phyloP scores from a whole-genome alignment of 2,797 vertebrate genomes.

The Loriculus beryllinus region DNA sequence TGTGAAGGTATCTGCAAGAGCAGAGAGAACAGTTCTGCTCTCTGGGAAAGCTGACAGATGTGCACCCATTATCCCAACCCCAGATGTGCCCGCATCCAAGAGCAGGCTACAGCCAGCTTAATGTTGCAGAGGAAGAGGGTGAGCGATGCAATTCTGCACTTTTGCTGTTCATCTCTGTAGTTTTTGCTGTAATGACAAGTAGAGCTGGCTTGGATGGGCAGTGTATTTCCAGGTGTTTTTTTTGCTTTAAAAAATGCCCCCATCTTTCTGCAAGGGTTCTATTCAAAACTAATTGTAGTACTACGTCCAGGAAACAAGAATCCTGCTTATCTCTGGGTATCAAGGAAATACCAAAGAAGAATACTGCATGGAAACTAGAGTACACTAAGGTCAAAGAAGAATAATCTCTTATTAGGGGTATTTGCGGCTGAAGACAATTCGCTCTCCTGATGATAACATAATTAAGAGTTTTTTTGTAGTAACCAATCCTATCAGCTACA shows the following conservation, averaged over 20 bases:
- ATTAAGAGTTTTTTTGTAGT: background rate
- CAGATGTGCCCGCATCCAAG: background rate
- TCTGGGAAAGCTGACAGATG: background rate
- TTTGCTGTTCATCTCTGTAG: background rate
- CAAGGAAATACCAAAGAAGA: background rate
- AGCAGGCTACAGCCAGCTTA: background rate
- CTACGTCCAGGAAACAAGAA: background rate
- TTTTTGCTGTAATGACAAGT: background rate
- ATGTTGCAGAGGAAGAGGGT: background rate
- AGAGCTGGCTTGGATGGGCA: background rate
- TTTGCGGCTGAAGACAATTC: background rate
- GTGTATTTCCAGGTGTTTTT: background rate
- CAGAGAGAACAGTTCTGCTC: background rate
- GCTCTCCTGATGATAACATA: background rate
- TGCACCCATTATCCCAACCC: too few species aligned
- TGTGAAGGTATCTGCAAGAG: background rate
- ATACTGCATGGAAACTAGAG: background rate
- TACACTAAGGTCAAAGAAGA: background rate
- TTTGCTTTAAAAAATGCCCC: background rate
- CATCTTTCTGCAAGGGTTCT: background rate
- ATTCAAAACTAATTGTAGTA: background rate
- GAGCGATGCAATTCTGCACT: fast-evolving
- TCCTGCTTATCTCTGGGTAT: background rate
- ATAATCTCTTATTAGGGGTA: background rate
- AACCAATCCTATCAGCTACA: background rate